Conservation (phyloP, 2,888 invertebrate genomes). For the Frankliniella fusca region DNA sequence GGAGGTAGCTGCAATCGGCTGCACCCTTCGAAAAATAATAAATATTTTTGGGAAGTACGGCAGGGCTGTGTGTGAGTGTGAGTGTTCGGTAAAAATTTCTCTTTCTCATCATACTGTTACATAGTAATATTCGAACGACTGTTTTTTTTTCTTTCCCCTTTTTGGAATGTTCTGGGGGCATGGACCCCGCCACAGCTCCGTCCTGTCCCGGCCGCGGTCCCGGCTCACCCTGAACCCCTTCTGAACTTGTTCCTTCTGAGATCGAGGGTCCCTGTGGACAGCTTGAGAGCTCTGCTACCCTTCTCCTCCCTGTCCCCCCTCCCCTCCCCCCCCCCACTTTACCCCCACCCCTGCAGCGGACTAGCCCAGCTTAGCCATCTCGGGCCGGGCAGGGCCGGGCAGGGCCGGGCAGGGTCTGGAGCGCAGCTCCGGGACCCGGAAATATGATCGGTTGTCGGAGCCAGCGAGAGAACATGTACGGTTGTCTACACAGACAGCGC, state of each 20-base stretch:
- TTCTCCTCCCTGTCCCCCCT: background rate
- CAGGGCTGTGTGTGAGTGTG: no score
- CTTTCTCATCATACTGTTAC: no score
- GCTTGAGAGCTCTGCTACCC: constrained; percentile 5
- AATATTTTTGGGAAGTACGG: no score
- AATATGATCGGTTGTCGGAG: constrained; percentile 17
- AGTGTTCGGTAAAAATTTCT: no score
- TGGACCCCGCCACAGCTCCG: background rate
- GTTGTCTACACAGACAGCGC: background rate
- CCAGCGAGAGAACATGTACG: background rate
- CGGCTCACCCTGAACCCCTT: background rate
- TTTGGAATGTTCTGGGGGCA: background rate
- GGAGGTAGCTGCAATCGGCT: no score
- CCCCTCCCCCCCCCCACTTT: background rate
- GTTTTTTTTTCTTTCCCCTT: background rate
- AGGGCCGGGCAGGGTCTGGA: background rate
- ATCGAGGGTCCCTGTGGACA: constrained; percentile 14
- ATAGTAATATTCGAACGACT: background rate
- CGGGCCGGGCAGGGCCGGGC: background rate
- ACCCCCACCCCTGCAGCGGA: no score
- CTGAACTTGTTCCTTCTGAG: constrained; percentile 19
- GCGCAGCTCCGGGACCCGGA: background rate
- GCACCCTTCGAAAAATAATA: no score
- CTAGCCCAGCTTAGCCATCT: background rate
- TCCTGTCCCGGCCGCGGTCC: background rate